Evolutionary conservation across 1,140 invertebrate genomes (phyloP), one percentile per base, ranked within the genome.

Genomic region (Anastrepha ludens): DNA sequence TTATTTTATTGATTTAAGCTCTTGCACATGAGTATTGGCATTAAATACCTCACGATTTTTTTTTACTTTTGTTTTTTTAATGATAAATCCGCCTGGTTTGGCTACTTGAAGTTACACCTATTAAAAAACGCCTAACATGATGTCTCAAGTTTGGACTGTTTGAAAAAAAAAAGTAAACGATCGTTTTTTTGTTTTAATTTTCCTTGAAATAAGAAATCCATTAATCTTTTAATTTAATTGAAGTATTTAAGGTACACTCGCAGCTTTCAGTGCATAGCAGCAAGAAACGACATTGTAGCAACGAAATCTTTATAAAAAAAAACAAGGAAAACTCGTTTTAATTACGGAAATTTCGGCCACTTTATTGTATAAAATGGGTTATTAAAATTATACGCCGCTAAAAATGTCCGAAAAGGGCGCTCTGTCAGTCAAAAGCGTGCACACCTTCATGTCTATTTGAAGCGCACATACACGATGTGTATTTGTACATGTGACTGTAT

Each of bases 311-410:
- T 81, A 81, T 55, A 9, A 13, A 81, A 9, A 13, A 81, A 81
- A 58, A 20, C 55, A 55, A 55, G 20, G 47, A 81, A 81, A 81
- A 81, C n/a, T 58, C 74, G 13, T 47, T 81, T 81, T 81, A 81
- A 81, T 81, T 81, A 55, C 74, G 47, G 74, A 81, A 81, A 81
- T 81, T 55, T 81, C 17, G 29, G 74, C 47, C 47, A 55, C 58
- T 81, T 55, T 17, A 81, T 44, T 81, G 74, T 81, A 81, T 44
- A 50, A 50, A 81, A 81, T 81, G 47, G 74, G 74, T 81, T 81
- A 81, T 81, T 81, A 81, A 81, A 81, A 55, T 81, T 47, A 81
- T 41, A 81, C 74, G 74, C 74, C n/a, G 44, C 47, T 55, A 58
- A 58, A 81, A 47, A 74, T 11, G 64, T 20, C 44, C 67, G 67